Base-by-base conservation (phyloP, 2,888 invertebrate genomes). In the Harmothoe impar region DNA sequence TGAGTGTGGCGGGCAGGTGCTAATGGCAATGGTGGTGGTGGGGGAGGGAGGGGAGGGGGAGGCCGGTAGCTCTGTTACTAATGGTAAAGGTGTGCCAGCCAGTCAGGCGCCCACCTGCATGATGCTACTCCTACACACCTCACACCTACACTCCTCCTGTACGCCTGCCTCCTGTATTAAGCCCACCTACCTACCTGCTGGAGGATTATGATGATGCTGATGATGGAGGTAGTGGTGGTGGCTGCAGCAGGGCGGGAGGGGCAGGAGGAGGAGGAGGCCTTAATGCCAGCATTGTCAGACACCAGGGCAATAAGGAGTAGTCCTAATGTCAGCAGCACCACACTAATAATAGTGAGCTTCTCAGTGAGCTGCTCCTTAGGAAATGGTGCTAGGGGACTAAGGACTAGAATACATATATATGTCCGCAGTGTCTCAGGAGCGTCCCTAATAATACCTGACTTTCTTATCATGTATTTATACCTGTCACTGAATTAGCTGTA, bases 261-360 rank as follows among this genome's bases (percentile, higher is more conserved):
- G 10, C 43, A 43, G 43, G 43, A 43, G 15, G 62, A 62, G 62
- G 1, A 1, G 5, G n/a, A 72, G 72, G 7, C 29, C 3, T n/a
- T 72, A 72, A 25, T n/a, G 29, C 72, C 72, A 72, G 72, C 72
- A 72, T 29, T 72, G 31, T 29, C 72, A 72, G 25, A 72, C 72
- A 72, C 72, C 72, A 72, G n/a, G 25, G 29, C 62, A 62, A 3
- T 20, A 20, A 62, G 62, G 62, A 62, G 62, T 62, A n/a, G 62
- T 20, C 15, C 43, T 20, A 62, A 20, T 62, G 23, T 62, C 62
- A n/a, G 20, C 3, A 20, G n/a, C 20, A n/a, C 62, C 7, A 52
- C 54, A 52, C 54, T n/a, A n/a, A 3, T 43, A 43, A 43, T 43
- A 10, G n/a, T 15, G 3, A n/a, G 62, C 62, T 62, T 5, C 62